These are phyloP conservation scores for Hycleus phaleratus DNA, from an alignment of 1,140 invertebrate species.

Conservation along the genomic window DNA sequence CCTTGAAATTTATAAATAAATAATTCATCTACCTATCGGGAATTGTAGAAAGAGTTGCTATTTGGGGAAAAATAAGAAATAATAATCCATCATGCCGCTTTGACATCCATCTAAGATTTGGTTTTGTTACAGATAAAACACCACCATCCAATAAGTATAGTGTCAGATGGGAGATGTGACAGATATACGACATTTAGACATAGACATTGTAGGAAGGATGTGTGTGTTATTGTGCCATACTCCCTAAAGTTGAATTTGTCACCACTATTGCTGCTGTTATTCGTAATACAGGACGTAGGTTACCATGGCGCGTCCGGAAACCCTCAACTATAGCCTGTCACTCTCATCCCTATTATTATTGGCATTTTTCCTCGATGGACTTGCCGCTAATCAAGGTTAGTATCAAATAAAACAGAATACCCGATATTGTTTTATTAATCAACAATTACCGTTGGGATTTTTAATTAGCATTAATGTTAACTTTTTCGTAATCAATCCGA, in stretches of 20 bases:
- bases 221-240: conserved; percentile 22
- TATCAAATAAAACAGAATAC: conserved; percentile 19
- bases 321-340: conserved; percentile 28
- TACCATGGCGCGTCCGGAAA: conserved; percentile 26
- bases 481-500: too few species aligned
- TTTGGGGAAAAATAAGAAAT: too few species aligned
- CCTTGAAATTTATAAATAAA: too few species aligned
- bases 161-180: conserved; percentile 33
- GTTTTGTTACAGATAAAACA: conserved; percentile 20
- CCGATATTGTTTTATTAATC: neutral
- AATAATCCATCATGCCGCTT: too few species aligned
- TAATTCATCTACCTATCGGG: too few species aligned
- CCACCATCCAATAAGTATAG: conserved; percentile 6
- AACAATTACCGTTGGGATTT: too few species aligned
- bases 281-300: conserved; percentile 11
- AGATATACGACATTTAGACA: conserved; percentile 5
- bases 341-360: conserved; percentile 26
- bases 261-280: conserved; percentile 11
- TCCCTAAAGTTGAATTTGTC: conserved; percentile 22
- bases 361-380: conserved; percentile 30
- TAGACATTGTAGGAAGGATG: conserved; percentile 3
- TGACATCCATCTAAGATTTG: too few species aligned
- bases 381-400: conserved; percentile 34
- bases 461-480: too few species aligned
- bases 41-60: too few species aligned